Base-by-base conservation (phyloP, 2,797 vertebrate species). In the Salmo trutta region DNA sequence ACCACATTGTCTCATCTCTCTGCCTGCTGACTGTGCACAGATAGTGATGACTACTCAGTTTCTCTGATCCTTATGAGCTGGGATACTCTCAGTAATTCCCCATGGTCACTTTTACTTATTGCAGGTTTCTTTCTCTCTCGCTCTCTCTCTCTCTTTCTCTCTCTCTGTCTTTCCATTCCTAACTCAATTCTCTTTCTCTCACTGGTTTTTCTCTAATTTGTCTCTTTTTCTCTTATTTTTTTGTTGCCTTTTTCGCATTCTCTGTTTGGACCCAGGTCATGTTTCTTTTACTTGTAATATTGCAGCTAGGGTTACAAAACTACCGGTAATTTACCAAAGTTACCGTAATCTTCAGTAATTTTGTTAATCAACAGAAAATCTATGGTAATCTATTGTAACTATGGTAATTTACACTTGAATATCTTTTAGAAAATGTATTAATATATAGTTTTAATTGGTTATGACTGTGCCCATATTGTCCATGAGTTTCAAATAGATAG, bases 31-130 rank as follows among this genome's bases (percentile, higher is more conserved):
- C 85, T 87, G 87, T 86, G 88, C 87, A 88, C 79, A 89, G 78
- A 89, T 89, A 85, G 77, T 89, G 90, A 91, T 92, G 92, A 93
- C 81, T 92, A 87, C 81, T 88, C 88, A 88, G 41, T 90, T 90
- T 71, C 5, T 71, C 41, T 15, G 5, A 21, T 89, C 88, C 89
- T 90, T 81, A 84, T 79, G 78, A 77, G 77, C 75, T 81, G 87
- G 83, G 83, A 88, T 81, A 84, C 71, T 83, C 77, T 31, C 73
- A 77, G 79, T 15, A 2, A 80, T 75, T 74, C 81, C 68, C 80
- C 80, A 77, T 69, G 73, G 79, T 82, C 74, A 77, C 79, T 83
- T 77, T 16, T 76, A 77, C 79, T 88, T 85, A 90, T 91, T 87
- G 81, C 82, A 75, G 73, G 85, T 85, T 82, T 76, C n/a, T 36